Conservation (phyloP, 1,140 invertebrate genomes). For the Muscidifurax raptorellus region DNA sequence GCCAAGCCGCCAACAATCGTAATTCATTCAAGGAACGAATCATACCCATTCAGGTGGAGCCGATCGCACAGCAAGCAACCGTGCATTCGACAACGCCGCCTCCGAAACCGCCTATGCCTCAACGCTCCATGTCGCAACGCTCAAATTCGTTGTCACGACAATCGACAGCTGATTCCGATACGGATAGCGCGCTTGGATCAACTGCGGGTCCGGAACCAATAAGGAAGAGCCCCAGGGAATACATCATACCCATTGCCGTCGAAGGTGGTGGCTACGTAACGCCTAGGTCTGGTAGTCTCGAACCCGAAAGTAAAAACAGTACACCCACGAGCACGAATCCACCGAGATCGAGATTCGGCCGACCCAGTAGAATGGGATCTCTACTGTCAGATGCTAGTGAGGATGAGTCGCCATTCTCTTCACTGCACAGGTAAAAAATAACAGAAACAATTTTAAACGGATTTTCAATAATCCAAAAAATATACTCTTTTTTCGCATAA, state of each 20-base stretch:
- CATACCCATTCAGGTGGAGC: slow-evolving; percentile 76
- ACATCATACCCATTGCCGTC: slow-evolving; percentile 93
- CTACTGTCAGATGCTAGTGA: slow-evolving; percentile 80
- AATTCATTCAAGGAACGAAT: slow-evolving; percentile 75
- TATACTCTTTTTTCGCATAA: slow-evolving; percentile 3
- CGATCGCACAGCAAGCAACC: slow-evolving; percentile 20
- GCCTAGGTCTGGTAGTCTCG: slow-evolving; percentile 84
- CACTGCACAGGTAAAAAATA: slow-evolving; percentile 71
- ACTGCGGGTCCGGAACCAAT: slow-evolving; percentile 82
- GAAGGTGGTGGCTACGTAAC: slow-evolving; percentile 91
- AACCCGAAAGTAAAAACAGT: slow-evolving; percentile 80
- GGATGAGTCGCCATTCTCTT: slow-evolving; percentile 80
- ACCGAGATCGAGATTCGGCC: slow-evolving; percentile 69
- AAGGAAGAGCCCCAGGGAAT: slow-evolving; percentile 90
- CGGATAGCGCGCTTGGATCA: slow-evolving; percentile 76
- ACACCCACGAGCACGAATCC: slow-evolving; percentile 69
- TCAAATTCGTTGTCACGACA: slow-evolving; percentile 78
- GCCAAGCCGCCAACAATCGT: slow-evolving; percentile 53
- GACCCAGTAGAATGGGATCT: slow-evolving; percentile 70
- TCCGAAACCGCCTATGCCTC: slow-evolving; percentile 73
- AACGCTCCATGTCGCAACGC: slow-evolving; percentile 71
- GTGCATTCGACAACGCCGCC: slow-evolving; percentile 65
- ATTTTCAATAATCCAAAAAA: slow-evolving; percentile 6
- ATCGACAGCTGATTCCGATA: slow-evolving; percentile 83
- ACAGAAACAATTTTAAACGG: neutral